Base-by-base conservation (phyloP, 2,113 vertebrate genomes). In the Dolichotis patagonum region DNA sequence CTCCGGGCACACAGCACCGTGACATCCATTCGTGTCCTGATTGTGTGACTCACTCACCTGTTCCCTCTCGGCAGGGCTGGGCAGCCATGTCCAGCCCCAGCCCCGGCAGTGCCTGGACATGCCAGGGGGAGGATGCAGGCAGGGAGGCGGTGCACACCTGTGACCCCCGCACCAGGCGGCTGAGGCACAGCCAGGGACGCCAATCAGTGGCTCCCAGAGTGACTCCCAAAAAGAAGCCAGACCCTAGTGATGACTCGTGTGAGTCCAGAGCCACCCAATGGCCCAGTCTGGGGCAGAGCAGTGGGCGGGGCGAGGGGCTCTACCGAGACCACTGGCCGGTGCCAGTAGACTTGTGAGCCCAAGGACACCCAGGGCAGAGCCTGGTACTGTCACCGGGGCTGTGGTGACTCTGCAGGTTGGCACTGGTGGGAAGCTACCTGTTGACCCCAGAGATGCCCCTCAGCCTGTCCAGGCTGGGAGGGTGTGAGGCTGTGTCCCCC, bases 1-100 rank as follows among this genome's bases (percentile, higher is more conserved):
- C 56, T 14, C 9, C 22, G 7, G 49, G 20, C 38, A 26, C 17
- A 7, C 4, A 0, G 30, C 13, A 0, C 17, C 10, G 4, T 56
- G 5, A 22, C 3, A 6, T 0, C 26, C 41, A 16, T 7, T 84
- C 17, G 11, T 62, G 56, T 1, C 32, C 62, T 58, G 24, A 38
- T 28, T 43, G 24, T 19, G 54, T n/a, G 73, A 49, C 3, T 56
- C 24, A n/a, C 5, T 43, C 10, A 2, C 73, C 62, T 81, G 43
- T 24, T n/a, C 43, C 22, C 38, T 43, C 71, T 73, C 11, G 41
- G 28, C 73, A 80, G 41, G 71, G n/a, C 54, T 10, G 2, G 11
- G 7, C 13, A 8, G 12, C 85, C 65, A 75, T 13, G 41, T n/a
- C 22, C 65, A 3, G 43, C 56, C 88, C 28, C 63, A 10, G 56